A percentile compares a stretch with the other conserved stretches of the same genome.
These are phyloP conservation scores for Lasioglossum morio DNA, from an alignment of 2,888 invertebrate genomes.

Conservation along the genomic window DNA sequence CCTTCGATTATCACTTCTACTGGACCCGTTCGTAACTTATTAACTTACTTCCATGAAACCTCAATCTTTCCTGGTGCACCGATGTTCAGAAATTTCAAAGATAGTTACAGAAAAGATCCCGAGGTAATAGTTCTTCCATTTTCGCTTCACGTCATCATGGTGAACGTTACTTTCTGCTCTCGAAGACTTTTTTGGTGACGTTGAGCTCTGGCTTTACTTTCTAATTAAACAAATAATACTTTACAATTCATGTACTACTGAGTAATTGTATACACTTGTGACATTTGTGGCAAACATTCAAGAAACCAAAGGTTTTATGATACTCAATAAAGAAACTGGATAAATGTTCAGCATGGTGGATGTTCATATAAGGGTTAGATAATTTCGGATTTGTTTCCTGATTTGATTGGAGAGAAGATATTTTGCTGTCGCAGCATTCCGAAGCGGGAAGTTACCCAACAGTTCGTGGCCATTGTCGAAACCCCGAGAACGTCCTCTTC, in stretches of 20 bases:
- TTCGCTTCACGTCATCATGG: not conserved
- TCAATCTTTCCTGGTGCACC: not conserved
- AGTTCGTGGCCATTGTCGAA: not conserved
- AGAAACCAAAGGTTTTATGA: not conserved
- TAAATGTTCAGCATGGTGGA: not conserved
- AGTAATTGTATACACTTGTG: too few relatives aligned
- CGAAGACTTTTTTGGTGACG: not conserved
- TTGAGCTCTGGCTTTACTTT: not conserved
- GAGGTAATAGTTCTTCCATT: not conserved
- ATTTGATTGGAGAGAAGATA: not conserved
- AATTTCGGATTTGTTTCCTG: not conserved
- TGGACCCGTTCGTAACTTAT: not conserved
- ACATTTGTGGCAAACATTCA: not conserved
- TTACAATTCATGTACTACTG: not conserved
- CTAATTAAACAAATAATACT: too few relatives aligned
- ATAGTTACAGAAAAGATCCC: not conserved
- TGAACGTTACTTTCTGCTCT: not conserved
- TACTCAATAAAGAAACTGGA: not conserved
- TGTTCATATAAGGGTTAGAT: not conserved
- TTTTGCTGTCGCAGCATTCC: not conserved
- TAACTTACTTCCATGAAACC: not conserved
- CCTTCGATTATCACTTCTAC: slow-evolving; percentile 8
- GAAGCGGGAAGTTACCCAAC: not conserved
- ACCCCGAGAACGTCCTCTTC: not conserved
- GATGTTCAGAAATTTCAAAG: not conserved